A percentile compares a stretch with the other conserved stretches of the same genome.
Conservation (phyloP, 2,797 vertebrate genomes). For the Psittacula derbiana region DNA sequence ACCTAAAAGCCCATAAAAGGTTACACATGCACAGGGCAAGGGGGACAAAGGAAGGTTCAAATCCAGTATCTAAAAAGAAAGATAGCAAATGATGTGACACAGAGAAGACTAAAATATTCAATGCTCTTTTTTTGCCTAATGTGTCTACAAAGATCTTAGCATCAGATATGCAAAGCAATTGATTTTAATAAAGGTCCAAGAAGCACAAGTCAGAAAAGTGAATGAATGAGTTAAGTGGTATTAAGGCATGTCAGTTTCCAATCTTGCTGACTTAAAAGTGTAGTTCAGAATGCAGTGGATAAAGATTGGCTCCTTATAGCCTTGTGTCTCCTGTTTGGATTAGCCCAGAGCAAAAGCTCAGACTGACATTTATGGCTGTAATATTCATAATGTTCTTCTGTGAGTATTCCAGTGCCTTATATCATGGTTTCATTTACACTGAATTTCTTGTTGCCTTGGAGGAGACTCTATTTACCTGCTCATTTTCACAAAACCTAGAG, state of each 20-base stretch:
- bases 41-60: neutral
- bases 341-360: neutral
- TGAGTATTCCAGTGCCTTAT: neutral
- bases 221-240: neutral
- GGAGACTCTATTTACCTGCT: neutral
- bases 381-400: neutral
- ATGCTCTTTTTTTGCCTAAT: neutral
- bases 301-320: neutral
- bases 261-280: neutral
- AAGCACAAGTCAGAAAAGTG: neutral
- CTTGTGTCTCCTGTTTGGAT: neutral
- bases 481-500: neutral
- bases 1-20: neutral
- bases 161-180: neutral
- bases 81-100: neutral
- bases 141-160: neutral
- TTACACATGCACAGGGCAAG: neutral
- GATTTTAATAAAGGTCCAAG: neutral
- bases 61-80: neutral
- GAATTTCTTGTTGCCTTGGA: constrained; percentile 13
- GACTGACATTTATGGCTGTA: constrained; percentile 7
- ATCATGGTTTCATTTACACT: neutral
- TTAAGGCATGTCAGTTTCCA: neutral
- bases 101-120: neutral
- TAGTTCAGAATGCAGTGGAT: neutral